A percentile compares a stretch with the other conserved stretches of the same genome.
Conservation (phyloP, 1,140 invertebrate genomes). For the Arion vulgaris region DNA sequence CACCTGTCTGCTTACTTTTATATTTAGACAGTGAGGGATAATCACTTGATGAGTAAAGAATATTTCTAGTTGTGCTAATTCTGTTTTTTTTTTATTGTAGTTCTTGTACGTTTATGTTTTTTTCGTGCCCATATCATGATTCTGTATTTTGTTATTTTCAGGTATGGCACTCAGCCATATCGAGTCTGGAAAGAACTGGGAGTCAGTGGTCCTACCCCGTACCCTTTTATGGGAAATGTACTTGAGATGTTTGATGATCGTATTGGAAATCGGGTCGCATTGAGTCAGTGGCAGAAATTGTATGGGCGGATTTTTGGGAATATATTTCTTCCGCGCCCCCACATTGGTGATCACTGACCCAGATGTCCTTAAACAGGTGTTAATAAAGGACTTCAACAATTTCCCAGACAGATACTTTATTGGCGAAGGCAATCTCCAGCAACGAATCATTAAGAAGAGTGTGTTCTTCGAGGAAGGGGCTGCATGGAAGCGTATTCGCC, state of each 20-base stretch:
- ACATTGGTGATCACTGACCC: constrained; percentile 15
- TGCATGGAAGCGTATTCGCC: constrained; percentile 74
- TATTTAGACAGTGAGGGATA: too few species aligned
- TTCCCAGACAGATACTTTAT: constrained; percentile 16
- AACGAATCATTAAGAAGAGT: background rate
- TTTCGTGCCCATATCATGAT: too few species aligned
- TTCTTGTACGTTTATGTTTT: too few species aligned
- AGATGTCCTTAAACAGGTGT: constrained; percentile 23
- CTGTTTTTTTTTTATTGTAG: too few species aligned
- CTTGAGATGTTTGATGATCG: background rate
- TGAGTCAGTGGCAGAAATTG: background rate
- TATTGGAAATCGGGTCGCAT: background rate
- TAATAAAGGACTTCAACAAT: constrained; percentile 35
- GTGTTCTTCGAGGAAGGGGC: constrained; percentile 23
- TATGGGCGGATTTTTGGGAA: constrained; percentile 29
- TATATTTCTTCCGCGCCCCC: constrained; percentile 28
- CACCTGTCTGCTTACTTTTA: too few species aligned
- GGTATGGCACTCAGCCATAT: constrained; percentile 11
- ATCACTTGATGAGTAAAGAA: too few species aligned
- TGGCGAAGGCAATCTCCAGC: background rate
- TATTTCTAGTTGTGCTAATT: too few species aligned
- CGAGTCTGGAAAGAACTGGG: background rate
- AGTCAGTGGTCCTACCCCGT: constrained; percentile 8
- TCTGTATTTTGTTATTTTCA: too few species aligned
- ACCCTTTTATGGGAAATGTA: constrained; percentile 27